These are phyloP conservation scores for Ochotona princeps DNA, from an alignment of 2,113 vertebrate genomes.

Conservation along the genomic window DNA sequence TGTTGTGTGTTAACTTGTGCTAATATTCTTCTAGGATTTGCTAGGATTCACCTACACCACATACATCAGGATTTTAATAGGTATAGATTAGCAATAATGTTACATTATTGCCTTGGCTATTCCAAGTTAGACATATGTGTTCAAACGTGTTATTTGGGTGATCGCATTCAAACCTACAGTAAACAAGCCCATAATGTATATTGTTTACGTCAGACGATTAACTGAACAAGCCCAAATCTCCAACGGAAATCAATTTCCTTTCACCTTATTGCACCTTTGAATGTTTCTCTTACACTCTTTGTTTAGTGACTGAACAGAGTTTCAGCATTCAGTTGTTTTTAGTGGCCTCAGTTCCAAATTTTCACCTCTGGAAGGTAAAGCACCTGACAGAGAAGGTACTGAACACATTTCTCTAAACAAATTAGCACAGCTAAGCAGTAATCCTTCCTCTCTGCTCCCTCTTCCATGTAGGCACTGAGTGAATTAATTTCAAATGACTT, in stretches of 20 bases:
- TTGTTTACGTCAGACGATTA: background rate
- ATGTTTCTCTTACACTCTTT: background rate
- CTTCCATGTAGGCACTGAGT: background rate
- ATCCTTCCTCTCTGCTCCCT: background rate
- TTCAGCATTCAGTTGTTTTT: background rate
- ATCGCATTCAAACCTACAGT: background rate
- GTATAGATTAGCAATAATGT: background rate
- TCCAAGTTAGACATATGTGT: background rate
- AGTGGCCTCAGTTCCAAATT: constrained; percentile 3
- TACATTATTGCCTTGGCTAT: background rate
- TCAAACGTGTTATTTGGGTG: background rate
- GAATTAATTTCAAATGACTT: background rate
- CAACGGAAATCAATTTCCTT: background rate
- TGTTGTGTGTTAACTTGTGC: too few species aligned
- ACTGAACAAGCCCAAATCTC: background rate
- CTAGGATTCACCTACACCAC: background rate
- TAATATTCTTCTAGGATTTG: background rate
- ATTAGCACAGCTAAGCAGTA: background rate
- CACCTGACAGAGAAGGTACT: background rate
- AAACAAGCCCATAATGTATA: background rate
- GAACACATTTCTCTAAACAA: background rate
- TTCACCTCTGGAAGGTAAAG: background rate
- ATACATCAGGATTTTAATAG: background rate
- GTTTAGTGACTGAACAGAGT: background rate
- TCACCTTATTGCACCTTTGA: background rate